These are phyloP conservation scores for Rhodinocichla rosea DNA, from an alignment of 2,113 vertebrate genomes.

Conservation along the genomic window DNA sequence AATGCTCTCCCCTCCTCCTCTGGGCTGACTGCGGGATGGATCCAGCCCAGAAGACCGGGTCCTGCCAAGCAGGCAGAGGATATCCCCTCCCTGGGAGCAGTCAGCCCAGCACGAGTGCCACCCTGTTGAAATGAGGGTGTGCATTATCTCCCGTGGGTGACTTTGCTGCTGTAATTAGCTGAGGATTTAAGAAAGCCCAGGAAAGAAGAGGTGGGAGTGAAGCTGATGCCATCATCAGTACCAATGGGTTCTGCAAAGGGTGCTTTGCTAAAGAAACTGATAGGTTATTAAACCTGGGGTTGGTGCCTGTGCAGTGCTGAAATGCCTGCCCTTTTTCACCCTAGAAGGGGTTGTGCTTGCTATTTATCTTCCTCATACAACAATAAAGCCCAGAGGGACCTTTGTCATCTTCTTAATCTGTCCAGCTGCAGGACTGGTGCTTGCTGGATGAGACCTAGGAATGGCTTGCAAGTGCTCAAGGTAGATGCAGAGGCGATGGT, in stretches of 20 bases:
- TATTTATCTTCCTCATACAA: neutral
- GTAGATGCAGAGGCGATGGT: neutral
- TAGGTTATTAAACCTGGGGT: neutral
- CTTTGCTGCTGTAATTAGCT: neutral
- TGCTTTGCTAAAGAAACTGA: neutral
- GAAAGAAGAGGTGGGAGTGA: neutral
- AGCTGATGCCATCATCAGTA: neutral
- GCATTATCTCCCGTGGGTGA: neutral
- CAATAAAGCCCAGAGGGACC: neutral
- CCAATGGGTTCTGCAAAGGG: neutral
- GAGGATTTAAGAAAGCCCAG: neutral
- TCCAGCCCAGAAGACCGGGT: neutral
- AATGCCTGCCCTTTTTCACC: neutral
- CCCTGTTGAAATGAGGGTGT: neutral
- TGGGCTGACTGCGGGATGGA: neutral
- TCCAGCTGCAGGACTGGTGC: accelerated
- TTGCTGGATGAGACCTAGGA: neutral
- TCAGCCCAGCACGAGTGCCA: accelerated
- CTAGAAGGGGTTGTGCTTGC: neutral
- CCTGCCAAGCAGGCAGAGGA: neutral
- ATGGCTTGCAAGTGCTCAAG: neutral
- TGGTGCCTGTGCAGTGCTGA: neutral
- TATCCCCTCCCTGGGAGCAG: neutral
- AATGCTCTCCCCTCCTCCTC: neutral
- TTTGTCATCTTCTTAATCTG: neutral